Percentiles rank a stretch among this genome's conserved stretches.
These are phyloP conservation scores for Drosophila nasuta DNA, from an alignment of 1,140 invertebrate genomes.

Conservation along the genomic window DNA sequence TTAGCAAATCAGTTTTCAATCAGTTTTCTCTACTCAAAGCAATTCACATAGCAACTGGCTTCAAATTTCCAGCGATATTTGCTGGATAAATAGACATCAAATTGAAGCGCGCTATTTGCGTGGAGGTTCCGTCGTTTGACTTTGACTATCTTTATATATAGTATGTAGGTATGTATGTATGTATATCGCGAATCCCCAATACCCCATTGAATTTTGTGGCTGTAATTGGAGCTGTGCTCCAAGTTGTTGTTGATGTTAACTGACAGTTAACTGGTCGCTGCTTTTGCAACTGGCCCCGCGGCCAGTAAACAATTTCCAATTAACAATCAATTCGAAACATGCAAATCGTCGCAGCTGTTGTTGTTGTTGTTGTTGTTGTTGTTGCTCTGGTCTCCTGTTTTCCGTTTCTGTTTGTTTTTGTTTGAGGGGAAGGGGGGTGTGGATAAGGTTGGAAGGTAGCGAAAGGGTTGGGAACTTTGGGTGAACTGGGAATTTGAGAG, in stretches of 20 bases:
- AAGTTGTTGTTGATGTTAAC: background rate
- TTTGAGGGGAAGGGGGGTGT: background rate
- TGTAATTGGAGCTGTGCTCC: conserved; percentile 5
- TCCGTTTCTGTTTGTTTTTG: background rate
- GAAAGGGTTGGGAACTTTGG: too few relatives aligned
- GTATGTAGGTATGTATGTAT: too few relatives aligned
- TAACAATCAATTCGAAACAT: conserved; percentile 42
- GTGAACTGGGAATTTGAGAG: too few relatives aligned
- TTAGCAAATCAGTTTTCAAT: too few relatives aligned
- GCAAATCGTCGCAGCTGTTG: conserved; percentile 31
- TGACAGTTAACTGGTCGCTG: conserved; percentile 24
- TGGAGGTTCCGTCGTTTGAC: background rate
- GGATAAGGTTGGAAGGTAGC: too few relatives aligned
- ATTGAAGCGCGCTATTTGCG: too few relatives aligned
- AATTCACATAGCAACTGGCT: too few relatives aligned
- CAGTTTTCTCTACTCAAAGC: too few relatives aligned
- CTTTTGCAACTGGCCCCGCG: conserved; percentile 15
- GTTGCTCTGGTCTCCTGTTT: background rate
- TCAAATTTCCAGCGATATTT: too few relatives aligned
- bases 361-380: background rate
- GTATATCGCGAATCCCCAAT: too few relatives aligned
- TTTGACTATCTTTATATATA: background rate
- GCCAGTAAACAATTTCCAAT: conserved; percentile 48
- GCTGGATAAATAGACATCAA: background rate
- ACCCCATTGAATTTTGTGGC: conserved; percentile 8